Evolutionary conservation across 2,113 vertebrate species (phyloP), one percentile per base, ranked within the genome.

Genomic region (Catharus fuscescens): DNA sequence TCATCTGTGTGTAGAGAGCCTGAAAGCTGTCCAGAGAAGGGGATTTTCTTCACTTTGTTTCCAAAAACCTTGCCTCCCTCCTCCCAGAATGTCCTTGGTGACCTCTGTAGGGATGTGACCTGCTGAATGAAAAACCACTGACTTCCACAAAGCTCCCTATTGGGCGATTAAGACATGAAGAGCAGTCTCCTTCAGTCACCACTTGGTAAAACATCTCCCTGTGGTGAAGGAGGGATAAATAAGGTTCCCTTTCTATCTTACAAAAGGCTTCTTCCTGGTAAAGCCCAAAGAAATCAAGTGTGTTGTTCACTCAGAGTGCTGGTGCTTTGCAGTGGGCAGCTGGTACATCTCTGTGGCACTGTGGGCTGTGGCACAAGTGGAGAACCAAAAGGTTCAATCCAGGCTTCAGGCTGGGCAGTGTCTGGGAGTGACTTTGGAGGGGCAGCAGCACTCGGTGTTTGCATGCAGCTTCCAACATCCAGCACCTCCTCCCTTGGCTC

Each of bases 21-120:
- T 78, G 71, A 83, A 77, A 86, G 40, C 36, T 71, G 18, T 20
- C 56, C 44, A 71, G 36, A 76, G 26, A 66, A 88, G 18, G 48
- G 36, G 25, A 57, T 84, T 93, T 86, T 44, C 64, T 86, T 86
- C 7, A 5, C n/a, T 74, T 84, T 94, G 66, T 84, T 83, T 86
- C 31, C 9, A 17, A 92, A 86, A 88, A 59, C 28, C 47, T 78
- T 54, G 54, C 60, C 40, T 47, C 59, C 24, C 52, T 80, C 28
- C 38, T 76, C 19, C 20, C 48, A 71, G 60, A 57, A 64, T 36
- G 29, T 45, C 48, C 69, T 78, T 80, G 74, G 34, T 77, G 59
- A 62, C 57, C n/a, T 85, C 79, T 77, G 61, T 28, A 52, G 38
- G 29, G 54, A 52, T 67, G 44, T 83, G 88, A 94, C 31, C 81